Conservation (phyloP, 1,140 invertebrate genomes). For the Listronotus bonariensis region DNA sequence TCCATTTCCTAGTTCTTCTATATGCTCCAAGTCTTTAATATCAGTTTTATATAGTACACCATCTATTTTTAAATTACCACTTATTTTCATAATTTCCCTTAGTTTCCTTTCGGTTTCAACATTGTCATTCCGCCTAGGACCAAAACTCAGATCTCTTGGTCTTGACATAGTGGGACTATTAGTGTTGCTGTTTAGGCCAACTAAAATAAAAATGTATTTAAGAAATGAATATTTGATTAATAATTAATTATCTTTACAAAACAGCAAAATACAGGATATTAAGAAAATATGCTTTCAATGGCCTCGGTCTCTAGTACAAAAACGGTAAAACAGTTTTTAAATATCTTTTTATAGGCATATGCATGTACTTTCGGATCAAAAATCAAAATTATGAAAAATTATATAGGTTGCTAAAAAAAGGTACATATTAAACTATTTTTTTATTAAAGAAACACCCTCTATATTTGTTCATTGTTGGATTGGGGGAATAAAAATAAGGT, state of each 20-base stretch:
- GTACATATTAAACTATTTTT: no score
- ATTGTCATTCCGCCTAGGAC: constrained; percentile 46
- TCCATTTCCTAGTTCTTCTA: constrained; percentile 92
- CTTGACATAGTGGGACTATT: constrained; percentile 42
- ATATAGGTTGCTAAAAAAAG: no score
- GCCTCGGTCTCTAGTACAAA: no score
- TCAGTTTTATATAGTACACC: constrained; percentile 80
- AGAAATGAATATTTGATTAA: background rate
- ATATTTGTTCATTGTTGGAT: no score
- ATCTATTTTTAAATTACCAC: constrained; percentile 83
- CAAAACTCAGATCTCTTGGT: constrained; percentile 43
- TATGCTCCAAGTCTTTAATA: constrained; percentile 82
- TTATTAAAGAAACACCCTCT: no score
- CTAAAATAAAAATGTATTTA: constrained; percentile 33
- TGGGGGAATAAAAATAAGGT: no score
- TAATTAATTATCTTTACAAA: background rate
- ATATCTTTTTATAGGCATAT: no score
- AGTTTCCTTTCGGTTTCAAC: constrained; percentile 59
- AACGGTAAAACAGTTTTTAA: no score
- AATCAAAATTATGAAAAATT: no score
- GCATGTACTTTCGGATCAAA: no score
- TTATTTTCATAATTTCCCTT: constrained; percentile 66
- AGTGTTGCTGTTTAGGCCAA: constrained; percentile 40
- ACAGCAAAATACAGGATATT: no score
- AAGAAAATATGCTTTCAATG: no score